Percentiles rank a stretch among this genome's conserved stretches.
phyloP scores from a whole-genome alignment of 2,888 invertebrate genomes.

The Scaeva pyrastri region DNA sequence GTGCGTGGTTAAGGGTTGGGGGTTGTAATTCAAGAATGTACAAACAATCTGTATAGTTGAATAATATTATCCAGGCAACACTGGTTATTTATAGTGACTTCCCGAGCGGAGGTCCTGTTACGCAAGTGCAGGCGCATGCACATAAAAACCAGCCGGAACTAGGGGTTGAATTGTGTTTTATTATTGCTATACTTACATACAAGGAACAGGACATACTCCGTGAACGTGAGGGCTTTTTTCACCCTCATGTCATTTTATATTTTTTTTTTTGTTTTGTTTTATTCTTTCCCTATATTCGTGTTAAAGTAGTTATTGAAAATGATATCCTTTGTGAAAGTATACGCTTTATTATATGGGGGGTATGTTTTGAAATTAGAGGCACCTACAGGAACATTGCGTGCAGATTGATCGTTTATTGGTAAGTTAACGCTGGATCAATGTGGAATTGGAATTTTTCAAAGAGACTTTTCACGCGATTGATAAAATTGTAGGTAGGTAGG shows the following conservation, averaged over 20 bases:
- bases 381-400: slow-evolving; percentile 17
- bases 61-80: slow-evolving; percentile 15
- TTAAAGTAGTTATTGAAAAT: slow-evolving; percentile 29
- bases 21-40: slow-evolving; percentile 11
- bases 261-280: too few relatives aligned
- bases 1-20: slow-evolving; percentile 16
- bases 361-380: too few relatives aligned
- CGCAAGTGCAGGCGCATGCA: slow-evolving; percentile 38
- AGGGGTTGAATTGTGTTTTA: slow-evolving; percentile 25
- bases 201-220: neutral
- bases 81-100: neutral
- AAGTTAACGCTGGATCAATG: neutral
- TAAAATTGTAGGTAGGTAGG: too few relatives aligned
- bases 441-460: slow-evolving; percentile 24
- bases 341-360: neutral
- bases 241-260: slow-evolving; percentile 28
- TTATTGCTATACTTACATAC: neutral
- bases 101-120: neutral
- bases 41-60: neutral
- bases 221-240: slow-evolving; percentile 9
- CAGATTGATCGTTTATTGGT: slow-evolving; percentile 14
- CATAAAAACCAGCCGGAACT: slow-evolving; percentile 30
- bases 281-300: slow-evolving; percentile 8
- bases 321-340: slow-evolving; percentile 32
- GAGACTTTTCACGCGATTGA: neutral